Conservation (phyloP, 1,140 invertebrate genomes). For the Drosophila pallidifrons region DNA sequence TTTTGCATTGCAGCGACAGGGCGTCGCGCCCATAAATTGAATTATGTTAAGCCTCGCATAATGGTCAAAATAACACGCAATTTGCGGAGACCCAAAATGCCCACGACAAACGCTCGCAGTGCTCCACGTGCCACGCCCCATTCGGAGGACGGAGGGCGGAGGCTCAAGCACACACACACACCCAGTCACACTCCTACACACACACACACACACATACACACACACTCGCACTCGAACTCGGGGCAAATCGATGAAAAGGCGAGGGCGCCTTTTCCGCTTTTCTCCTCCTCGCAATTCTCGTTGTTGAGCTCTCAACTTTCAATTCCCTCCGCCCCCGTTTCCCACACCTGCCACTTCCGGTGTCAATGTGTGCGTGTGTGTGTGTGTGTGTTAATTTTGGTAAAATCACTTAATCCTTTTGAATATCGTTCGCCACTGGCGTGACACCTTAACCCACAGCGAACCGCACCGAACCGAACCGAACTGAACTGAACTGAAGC, state of each 20-base stretch:
- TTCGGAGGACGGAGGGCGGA: not conserved
- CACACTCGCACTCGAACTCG: no score
- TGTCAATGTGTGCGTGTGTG: slow-evolving; percentile 21
- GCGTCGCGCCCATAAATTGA: slow-evolving; percentile 74
- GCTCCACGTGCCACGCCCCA: not conserved
- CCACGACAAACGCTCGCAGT: slow-evolving; percentile 19
- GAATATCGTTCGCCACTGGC: slow-evolving; percentile 41
- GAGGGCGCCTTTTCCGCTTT: no score
- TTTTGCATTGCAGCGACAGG: slow-evolving; percentile 32
- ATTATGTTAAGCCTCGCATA: slow-evolving; percentile 78
- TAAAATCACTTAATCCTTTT: slow-evolving; percentile 81
- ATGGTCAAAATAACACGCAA: slow-evolving; percentile 79
- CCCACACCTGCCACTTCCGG: slow-evolving; percentile 12
- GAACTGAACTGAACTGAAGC: no score
- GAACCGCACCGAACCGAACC: no score
- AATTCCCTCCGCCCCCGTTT: not conserved
- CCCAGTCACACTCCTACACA: not conserved
- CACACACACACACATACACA: no score
- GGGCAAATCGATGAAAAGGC: slow-evolving; percentile 37
- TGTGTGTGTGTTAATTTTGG: slow-evolving; percentile 65
- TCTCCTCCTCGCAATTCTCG: not conserved
- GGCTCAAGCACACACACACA: slow-evolving; percentile 5
- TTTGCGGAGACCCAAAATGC: slow-evolving; percentile 61
- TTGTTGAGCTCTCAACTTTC: slow-evolving; percentile 23
- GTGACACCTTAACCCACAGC: slow-evolving; percentile 66